Percentiles rank a stretch among this genome's conserved stretches.
phyloP scores from a whole-genome alignment of 2,888 invertebrate species.

The Lagria hirta region DNA sequence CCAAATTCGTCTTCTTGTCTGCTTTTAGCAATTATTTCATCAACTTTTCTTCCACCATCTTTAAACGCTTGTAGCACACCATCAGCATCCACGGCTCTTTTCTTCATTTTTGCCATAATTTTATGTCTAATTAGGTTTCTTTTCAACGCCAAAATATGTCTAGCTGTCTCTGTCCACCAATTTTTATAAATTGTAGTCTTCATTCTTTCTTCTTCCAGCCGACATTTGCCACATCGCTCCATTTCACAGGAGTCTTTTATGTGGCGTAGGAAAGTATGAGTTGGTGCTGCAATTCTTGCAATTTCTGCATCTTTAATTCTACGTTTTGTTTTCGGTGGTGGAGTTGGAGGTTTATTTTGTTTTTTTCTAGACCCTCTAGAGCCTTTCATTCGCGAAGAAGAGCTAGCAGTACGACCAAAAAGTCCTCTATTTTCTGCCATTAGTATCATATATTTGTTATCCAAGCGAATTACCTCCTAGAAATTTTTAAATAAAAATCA shows the following conservation, averaged over 20 bases:
- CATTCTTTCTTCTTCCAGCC: constrained; percentile 25
- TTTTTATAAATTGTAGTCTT: constrained; percentile 42
- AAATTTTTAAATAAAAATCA: no score
- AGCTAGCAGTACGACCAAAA: constrained; percentile 58
- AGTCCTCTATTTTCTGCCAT: constrained; percentile 80
- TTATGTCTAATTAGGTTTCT: constrained; percentile 46
- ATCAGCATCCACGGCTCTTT: constrained; percentile 33
- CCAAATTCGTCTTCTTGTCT: constrained; percentile 36
- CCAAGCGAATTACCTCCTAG: constrained; percentile 72
- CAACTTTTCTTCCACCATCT: constrained; percentile 36
- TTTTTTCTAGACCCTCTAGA: constrained; percentile 45
- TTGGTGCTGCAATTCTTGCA: constrained; percentile 67
- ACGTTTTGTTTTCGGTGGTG: constrained; percentile 34
- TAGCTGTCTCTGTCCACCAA: constrained; percentile 52
- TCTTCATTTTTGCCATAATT: constrained; percentile 39
- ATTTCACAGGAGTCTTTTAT: constrained; percentile 41
- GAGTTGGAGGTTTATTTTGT: constrained; percentile 30
- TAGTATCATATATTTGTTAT: constrained; percentile 81
- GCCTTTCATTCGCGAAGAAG: constrained; percentile 52
- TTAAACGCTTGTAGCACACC: constrained; percentile 37
- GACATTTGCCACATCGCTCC: constrained; percentile 33
- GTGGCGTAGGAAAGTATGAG: constrained; percentile 64
- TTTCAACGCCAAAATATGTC: constrained; percentile 46
- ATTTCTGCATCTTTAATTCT: constrained; percentile 50
- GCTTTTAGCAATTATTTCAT: constrained; percentile 46